phyloP scores from a whole-genome alignment of 2,888 invertebrate species.

The Geophilus truncorum region DNA sequence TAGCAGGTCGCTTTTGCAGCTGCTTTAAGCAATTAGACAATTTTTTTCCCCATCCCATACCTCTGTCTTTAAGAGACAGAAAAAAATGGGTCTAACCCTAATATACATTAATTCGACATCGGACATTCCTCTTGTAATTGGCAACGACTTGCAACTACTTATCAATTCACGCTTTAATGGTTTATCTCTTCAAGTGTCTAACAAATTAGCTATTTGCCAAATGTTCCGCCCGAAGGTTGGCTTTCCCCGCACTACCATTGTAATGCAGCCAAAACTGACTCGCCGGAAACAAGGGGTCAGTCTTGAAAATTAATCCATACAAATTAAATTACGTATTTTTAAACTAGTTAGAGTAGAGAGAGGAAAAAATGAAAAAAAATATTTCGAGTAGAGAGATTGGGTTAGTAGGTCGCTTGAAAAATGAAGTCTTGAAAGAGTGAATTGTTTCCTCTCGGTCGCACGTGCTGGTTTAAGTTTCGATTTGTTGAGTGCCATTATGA shows the following conservation, averaged over 20 bases:
- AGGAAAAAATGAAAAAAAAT: too few species aligned
- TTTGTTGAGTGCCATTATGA: not conserved
- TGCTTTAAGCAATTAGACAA: not conserved
- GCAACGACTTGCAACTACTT: not conserved
- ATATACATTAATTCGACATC: too few species aligned
- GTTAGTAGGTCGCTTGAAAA: too few species aligned
- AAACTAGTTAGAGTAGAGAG: too few species aligned
- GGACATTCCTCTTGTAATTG: too few species aligned
- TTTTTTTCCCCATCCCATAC: too few species aligned
- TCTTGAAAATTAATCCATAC: not conserved
- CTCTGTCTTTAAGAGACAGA: too few species aligned
- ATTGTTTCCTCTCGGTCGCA: not conserved
- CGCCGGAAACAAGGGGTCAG: not conserved
- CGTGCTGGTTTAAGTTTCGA: not conserved
- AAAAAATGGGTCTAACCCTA: too few species aligned
- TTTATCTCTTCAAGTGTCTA: not conserved
- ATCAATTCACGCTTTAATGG: slow-evolving; percentile 18
- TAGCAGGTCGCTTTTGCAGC: slow-evolving; percentile 5
- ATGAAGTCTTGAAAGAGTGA: too few species aligned
- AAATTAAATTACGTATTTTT: too few species aligned
- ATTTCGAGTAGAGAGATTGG: too few species aligned
- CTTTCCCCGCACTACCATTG: not conserved
- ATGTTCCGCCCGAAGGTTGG: slow-evolving; percentile 16
- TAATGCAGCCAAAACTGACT: slow-evolving; percentile 2
- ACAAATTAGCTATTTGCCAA: slow-evolving; percentile 19